Evolutionary conservation across 2,888 invertebrate species (phyloP), one percentile per base, ranked within the genome.

Genomic region (Lycophotia porphyrea): DNA sequence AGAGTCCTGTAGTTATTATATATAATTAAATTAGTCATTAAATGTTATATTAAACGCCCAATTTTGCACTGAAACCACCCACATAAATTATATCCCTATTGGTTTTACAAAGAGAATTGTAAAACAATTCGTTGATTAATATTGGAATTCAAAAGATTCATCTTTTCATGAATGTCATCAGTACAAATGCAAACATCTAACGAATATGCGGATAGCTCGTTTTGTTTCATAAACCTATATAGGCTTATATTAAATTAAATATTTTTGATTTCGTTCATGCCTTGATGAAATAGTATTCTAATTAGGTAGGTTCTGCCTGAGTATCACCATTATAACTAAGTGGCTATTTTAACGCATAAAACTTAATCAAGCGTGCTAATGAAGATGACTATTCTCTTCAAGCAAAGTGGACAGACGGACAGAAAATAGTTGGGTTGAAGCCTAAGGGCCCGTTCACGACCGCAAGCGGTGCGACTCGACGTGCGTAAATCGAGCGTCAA

Each of bases 341-440:
- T 76, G 63, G n/a, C 31, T 13, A 60, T 79, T 44, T 76, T 15
- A 81, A 65, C 65, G 68, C 44, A 44, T 49, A 60, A 64, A 80
- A 76, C 58, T n/a, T 65, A 79, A 79, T 82, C 58, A 82, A 60
- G n/a, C 64, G 18, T 65, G 27, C 31, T 55, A 82, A 82, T 82
- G 44, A 82, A 77, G 36, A 79, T 64, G 81, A 82, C 58, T 76
- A 39, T 82, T 76, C 42, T 15, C 52, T 69, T 60, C 15, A 36
- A 68, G 49, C 24, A 31, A 82, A 79, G 42, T 79, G 64, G 52
- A 52, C n/a, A 34, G 58, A 44, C 7, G 36, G 68, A 58, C 76
- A 69, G 69, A 21, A 84, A 71, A 71, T 67, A 68, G 44, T 61
- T 60, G 44, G 27, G 55, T 69, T 71, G 21, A 49, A 47, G 13